Evolutionary conservation across 2,797 vertebrate genomes (phyloP).

Genomic region (Platalea minor): DNA sequence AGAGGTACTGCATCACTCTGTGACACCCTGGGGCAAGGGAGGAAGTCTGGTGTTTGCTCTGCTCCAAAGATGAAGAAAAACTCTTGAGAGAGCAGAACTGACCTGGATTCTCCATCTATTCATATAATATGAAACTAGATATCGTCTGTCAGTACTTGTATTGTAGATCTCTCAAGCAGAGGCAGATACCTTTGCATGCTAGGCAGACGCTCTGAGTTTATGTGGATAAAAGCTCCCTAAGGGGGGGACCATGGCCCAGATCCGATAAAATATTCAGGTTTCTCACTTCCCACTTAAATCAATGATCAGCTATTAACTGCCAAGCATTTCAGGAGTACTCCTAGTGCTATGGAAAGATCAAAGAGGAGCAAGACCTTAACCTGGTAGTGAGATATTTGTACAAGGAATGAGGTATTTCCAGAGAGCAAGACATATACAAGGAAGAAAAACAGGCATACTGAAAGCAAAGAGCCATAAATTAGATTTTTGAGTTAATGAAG

Average conservation of each 20-base stretch:
- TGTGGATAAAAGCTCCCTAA: conserved; percentile 49
- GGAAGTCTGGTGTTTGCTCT: not conserved
- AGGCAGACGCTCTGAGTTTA: conserved; percentile 27
- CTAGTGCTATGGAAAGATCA: conserved; percentile 33
- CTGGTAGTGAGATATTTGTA: conserved; percentile 15
- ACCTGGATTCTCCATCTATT: conserved; percentile 5
- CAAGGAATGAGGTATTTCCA: not conserved
- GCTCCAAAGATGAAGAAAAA: not conserved
- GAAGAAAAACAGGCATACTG: not conserved
- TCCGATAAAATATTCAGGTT: conserved; percentile 57
- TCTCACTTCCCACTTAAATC: conserved; percentile 53
- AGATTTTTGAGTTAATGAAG: not conserved
- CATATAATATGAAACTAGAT: not conserved
- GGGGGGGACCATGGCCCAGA: not conserved
- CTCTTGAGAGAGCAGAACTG: not conserved
- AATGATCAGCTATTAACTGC: conserved; percentile 40
- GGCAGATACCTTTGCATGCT: conserved; percentile 19
- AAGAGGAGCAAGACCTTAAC: conserved; percentile 44
- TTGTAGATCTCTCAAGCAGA: not conserved
- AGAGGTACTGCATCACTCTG: not conserved
- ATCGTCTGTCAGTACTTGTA: not conserved
- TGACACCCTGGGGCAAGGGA: not conserved
- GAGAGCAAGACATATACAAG: not conserved
- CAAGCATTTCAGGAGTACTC: conserved; percentile 13
- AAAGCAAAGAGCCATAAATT: not conserved